Base-by-base conservation (phyloP, 30 jellyfish, hydroid and myxozoan species). In the Hydra vulgaris region DNA sequence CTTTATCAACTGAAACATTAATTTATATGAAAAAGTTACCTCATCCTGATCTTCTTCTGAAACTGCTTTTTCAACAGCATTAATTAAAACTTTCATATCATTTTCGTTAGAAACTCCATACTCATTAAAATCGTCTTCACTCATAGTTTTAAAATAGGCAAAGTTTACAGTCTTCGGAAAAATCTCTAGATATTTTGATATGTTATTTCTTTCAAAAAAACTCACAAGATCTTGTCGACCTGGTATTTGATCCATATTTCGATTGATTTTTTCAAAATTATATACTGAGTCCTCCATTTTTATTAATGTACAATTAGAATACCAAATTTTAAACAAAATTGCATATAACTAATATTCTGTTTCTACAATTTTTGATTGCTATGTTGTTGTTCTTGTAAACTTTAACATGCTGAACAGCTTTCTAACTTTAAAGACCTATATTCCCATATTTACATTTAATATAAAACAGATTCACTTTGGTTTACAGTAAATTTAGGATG, bases 101-200 rank as follows among this genome's bases (percentile, higher is more conserved):
- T 74, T 88, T 68, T 86, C 96, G 20, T 80, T 76, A 24, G 95
- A 27, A 8, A 91, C 82, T 18, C 97, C 97, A 86, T 91, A 91
- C 26, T 91, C 97, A 52, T 23, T 71, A 80, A 91, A 91, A 81
- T 91, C 97, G 25, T 91, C 97, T 72, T 86, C 97, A 22, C 87
- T 88, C 97, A 91, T 91, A 0, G 97, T 91, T 71, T 86, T 85
- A 87, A 91, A 91, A 72, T 67, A 91, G 66, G 82, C 95, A 80
- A 91, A 86, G 85, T 79, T 83, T 19, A 91, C 95, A 18, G 95
- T 91, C 72, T 53, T 78, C 0, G 96, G 96, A 52, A 91, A 91
- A 7, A 86, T 88, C 54, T 91, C 97, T 18, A 91, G 78, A 71
- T 71, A 86, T 27, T 83, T 82, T 4, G 83, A 66, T 19, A 91